Evolutionary conservation across 2,797 vertebrate genomes (phyloP).

Genomic region (Graptemys geographica): DNA sequence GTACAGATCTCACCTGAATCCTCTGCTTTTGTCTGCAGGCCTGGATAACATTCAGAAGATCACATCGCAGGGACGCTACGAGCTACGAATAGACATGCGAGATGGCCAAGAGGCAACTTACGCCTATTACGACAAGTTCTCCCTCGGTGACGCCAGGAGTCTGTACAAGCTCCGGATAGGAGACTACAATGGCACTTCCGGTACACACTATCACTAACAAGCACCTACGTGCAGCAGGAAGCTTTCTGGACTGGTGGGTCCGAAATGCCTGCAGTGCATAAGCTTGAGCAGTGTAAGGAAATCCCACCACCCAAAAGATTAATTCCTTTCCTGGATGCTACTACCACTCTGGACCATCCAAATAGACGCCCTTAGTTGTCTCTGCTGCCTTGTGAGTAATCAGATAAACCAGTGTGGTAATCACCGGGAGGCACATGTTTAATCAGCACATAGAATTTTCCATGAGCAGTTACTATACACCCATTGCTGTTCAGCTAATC

Average conservation of each 20-base stretch:
- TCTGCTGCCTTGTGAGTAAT: not conserved
- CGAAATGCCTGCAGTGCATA: not conserved
- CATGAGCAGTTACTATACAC: slow-evolving; percentile 32
- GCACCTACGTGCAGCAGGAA: not conserved
- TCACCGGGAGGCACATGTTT: not conserved
- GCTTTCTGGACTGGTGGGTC: not conserved
- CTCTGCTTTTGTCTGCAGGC: slow-evolving; percentile 79
- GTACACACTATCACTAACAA: slow-evolving; percentile 71
- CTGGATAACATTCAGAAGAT: slow-evolving; percentile 96
- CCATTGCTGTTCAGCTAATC: slow-evolving; percentile 20
- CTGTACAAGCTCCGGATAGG: slow-evolving; percentile 96
- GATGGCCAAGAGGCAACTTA: slow-evolving; percentile 92
- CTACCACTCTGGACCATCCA: not conserved
- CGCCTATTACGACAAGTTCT: slow-evolving; percentile 94
- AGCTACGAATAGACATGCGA: slow-evolving; percentile 95
- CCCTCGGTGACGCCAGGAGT: slow-evolving; percentile 89
- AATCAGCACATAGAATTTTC: slow-evolving; percentile 30
- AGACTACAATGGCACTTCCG: slow-evolving; percentile 95
- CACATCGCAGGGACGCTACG: slow-evolving; percentile 92
- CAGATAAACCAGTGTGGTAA: not conserved
- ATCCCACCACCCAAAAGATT: not conserved
- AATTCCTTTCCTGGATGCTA: not conserved
- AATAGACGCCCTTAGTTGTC: not conserved
- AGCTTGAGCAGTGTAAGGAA: not conserved
- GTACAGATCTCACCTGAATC: not conserved